Conservation (phyloP, 2,113 vertebrate genomes). For the Psilopsiagon aurifrons region DNA sequence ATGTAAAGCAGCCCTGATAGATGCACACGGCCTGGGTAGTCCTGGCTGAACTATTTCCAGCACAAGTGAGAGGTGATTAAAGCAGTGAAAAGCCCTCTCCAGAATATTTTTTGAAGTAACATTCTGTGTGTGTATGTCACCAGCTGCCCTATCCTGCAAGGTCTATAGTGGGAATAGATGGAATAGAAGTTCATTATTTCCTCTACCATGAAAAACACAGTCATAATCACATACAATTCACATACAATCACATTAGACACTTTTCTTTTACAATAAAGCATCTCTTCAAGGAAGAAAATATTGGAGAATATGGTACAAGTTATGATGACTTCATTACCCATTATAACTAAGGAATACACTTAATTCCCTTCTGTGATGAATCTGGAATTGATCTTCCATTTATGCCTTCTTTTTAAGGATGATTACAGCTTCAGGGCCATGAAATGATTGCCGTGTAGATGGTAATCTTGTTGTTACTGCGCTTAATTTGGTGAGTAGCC, state of each 20-base stretch:
- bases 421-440: background rate
- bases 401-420: background rate
- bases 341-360: conserved; percentile 41
- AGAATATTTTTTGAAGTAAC: background rate
- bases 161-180: background rate
- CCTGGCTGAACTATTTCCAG: background rate
- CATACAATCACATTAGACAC: background rate
- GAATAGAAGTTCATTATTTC: background rate
- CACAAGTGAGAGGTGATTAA: background rate
- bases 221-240: conserved; percentile 22
- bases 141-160: background rate
- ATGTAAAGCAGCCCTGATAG: background rate
- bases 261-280: conserved; percentile 39
- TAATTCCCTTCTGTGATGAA: conserved; percentile 33
- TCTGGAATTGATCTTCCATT: conserved; percentile 57
- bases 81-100: background rate
- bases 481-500: background rate
- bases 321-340: conserved; percentile 39
- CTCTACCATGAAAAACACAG: conserved; percentile 44
- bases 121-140: background rate
- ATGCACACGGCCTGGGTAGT: background rate
- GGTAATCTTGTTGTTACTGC: background rate
- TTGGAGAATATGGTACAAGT: background rate
- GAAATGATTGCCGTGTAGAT: background rate
- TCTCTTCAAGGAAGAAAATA: conserved; percentile 52